Evolutionary conservation across 1,140 invertebrate genomes (phyloP).

Genomic region (Procambarus clarkii): DNA sequence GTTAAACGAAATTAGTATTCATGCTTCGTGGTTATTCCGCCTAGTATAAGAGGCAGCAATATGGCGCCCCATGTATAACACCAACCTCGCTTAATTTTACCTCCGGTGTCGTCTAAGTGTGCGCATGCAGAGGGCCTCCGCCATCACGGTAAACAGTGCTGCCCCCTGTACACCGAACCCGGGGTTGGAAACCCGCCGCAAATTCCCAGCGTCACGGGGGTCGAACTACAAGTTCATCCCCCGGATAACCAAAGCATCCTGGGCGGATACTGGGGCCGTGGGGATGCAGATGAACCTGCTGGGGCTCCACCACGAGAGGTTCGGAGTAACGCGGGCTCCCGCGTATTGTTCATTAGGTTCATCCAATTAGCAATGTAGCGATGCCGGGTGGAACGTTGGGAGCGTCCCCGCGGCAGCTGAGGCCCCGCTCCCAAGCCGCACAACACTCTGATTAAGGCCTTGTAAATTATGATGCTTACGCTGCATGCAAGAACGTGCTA

Average conservation of each 20-base stretch:
- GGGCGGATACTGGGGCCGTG: background rate
- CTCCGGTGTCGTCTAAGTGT: constrained; percentile 48
- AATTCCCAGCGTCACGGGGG: background rate
- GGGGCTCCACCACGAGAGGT: constrained; percentile 10
- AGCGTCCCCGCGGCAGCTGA: constrained; percentile 43
- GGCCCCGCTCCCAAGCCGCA: constrained; percentile 6
- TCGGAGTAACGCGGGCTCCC: constrained; percentile 44
- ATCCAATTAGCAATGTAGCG: constrained; percentile 66
- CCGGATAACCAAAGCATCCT: background rate
- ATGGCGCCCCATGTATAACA: constrained; percentile 57
- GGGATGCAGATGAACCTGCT: background rate
- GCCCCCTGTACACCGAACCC: constrained; percentile 8
- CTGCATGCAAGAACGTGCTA: constrained; percentile 48
- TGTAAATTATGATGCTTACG: constrained; percentile 61
- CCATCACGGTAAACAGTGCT: constrained; percentile 49
- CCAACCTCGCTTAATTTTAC: constrained; percentile 51
- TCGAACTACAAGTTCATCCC: background rate
- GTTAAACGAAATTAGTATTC: constrained; percentile 47
- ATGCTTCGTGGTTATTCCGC: constrained; percentile 32
- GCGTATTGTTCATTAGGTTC: constrained; percentile 64
- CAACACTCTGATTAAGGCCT: constrained; percentile 50
- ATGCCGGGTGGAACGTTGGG: constrained; percentile 33
- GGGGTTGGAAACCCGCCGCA: background rate
- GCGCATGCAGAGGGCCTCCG: constrained; percentile 45
- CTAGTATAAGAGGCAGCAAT: constrained; percentile 58